Evolutionary conservation across 1,140 invertebrate species (phyloP).

Genomic region (Limonius californicus): DNA sequence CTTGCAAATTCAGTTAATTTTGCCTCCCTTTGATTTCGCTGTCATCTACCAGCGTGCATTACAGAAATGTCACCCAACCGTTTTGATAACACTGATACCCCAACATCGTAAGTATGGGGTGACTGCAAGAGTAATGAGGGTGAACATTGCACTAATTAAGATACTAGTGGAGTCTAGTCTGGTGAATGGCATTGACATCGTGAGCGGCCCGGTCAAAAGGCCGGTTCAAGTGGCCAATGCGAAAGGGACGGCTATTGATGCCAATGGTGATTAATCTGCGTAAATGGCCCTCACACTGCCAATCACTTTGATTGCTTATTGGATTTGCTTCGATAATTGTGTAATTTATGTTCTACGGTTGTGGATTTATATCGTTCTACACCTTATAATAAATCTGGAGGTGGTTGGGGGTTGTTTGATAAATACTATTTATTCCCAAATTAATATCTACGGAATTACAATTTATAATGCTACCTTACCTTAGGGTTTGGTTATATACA

Average conservation of each 20-base stretch:
- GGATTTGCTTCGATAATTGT: constrained; percentile 27
- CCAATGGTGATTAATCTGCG: constrained; percentile 28
- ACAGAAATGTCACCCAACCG: too few species aligned
- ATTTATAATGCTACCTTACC: too few species aligned
- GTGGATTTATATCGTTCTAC: not conserved
- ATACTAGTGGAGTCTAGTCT: constrained; percentile 20
- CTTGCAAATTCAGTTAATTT: too few species aligned
- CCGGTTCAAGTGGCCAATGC: constrained; percentile 33
- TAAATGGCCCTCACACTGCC: constrained; percentile 28
- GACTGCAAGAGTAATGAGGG: constrained; percentile 25
- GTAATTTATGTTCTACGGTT: not conserved
- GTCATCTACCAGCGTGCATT: too few species aligned
- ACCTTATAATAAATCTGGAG: too few species aligned
- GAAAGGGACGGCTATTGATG: constrained; percentile 28
- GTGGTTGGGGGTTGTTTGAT: too few species aligned
- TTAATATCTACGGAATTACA: too few species aligned
- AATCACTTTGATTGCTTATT: constrained; percentile 33
- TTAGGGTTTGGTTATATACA: too few species aligned
- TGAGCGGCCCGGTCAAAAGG: constrained; percentile 31
- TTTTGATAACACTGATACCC: too few species aligned
- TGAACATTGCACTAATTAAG: constrained; percentile 35
- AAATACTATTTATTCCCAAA: too few species aligned
- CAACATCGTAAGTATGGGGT: constrained; percentile 18
- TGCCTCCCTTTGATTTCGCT: too few species aligned
- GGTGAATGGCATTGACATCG: constrained; percentile 30